Evolutionary conservation across 2,797 vertebrate species (phyloP).

Genomic region (Enteromius radiatus): DNA sequence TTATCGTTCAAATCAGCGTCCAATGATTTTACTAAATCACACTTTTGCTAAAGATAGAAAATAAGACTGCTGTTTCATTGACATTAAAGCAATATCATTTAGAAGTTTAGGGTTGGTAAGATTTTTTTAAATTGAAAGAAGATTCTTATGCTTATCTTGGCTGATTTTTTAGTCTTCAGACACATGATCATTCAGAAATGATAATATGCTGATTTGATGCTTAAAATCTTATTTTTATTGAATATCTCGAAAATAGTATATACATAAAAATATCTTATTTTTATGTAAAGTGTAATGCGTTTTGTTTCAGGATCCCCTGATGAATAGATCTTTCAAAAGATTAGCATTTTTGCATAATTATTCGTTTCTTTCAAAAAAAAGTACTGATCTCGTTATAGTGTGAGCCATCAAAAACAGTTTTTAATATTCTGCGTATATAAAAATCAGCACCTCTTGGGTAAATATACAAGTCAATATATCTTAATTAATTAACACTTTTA

Average conservation of each 20-base stretch:
- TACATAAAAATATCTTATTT: not conserved
- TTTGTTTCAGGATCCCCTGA: not conserved
- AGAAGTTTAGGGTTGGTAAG: not conserved
- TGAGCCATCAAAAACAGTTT: not conserved
- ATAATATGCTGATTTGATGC: not conserved
- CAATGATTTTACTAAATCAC: not conserved
- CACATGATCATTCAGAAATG: not conserved
- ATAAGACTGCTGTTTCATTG: not conserved
- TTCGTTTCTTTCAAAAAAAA: too few species aligned
- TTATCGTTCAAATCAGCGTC: not conserved
- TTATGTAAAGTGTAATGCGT: not conserved
- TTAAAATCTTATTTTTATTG: not conserved
- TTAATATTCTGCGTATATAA: not conserved
- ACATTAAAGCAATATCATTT: not conserved
- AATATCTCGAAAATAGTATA: not conserved
- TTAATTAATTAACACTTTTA: not conserved
- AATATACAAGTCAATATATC: not conserved
- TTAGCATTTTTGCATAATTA: not conserved
- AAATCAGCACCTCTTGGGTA: not conserved
- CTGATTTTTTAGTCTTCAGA: not conserved
- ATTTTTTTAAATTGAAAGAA: not conserved
- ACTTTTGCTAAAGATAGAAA: not conserved
- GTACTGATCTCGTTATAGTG: not conserved
- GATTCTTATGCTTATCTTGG: not conserved
- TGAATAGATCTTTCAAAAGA: not conserved